Conservation (phyloP, 2,113 vertebrate species). For the Tupaia tana region DNA sequence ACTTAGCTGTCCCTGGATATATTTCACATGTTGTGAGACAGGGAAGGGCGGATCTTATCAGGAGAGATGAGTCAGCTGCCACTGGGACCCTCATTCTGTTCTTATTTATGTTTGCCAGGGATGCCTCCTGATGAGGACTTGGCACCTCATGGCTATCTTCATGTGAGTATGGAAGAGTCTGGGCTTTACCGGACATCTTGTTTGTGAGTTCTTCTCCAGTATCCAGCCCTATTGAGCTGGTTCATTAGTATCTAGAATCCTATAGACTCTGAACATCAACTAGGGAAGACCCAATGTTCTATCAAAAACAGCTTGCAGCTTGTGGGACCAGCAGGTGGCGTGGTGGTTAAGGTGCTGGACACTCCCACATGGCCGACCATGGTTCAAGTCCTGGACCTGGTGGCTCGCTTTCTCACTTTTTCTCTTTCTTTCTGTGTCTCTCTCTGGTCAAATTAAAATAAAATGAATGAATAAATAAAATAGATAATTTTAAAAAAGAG, state of each 20-base stretch:
- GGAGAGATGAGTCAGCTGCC: neutral
- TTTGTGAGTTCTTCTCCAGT: neutral
- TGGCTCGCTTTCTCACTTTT: no score
- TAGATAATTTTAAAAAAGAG: neutral
- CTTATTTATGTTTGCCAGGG: neutral
- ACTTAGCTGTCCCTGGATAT: neutral
- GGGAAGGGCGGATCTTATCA: neutral
- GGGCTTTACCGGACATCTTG: neutral
- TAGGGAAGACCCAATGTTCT: neutral
- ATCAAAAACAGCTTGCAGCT: neutral
- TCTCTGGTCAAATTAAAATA: no score
- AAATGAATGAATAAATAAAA: no score
- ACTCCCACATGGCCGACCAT: no score
- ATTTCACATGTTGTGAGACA: neutral
- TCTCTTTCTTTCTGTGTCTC: no score
- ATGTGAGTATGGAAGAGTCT: neutral
- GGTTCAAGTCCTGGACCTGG: no score
- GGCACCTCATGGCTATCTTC: neutral
- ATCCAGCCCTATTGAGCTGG: neutral
- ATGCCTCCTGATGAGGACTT: neutral
- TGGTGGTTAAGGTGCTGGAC: no score
- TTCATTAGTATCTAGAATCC: neutral
- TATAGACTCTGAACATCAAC: neutral
- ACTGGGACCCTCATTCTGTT: neutral
- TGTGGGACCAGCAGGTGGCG: no score